phyloP scores from a whole-genome alignment of 2,113 vertebrate genomes.

The Neogobius melanostomus region DNA sequence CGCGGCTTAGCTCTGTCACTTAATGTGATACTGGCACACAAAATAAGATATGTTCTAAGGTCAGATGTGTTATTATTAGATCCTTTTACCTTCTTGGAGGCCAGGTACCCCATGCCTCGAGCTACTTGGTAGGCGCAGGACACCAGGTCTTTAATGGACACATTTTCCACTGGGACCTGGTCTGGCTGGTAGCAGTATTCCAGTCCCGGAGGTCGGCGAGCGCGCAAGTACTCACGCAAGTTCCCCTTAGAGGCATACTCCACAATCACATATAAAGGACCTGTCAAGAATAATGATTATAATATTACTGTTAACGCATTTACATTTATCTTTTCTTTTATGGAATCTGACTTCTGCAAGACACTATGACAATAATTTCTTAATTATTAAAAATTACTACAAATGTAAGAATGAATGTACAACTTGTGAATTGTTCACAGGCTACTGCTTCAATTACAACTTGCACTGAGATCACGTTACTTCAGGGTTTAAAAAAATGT shows the following conservation, averaged over 20 bases:
- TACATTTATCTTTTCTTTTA: no score
- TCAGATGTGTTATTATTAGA: neutral
- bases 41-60: neutral
- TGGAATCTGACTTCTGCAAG: no score
- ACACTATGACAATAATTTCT: no score
- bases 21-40: neutral
- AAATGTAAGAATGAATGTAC: no score
- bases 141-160: slow-evolving; percentile 94
- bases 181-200: slow-evolving; percentile 96
- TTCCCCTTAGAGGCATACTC: slow-evolving; percentile 97
- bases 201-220: slow-evolving; percentile 91
- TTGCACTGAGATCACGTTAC: no score
- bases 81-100: slow-evolving; percentile 90
- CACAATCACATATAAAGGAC: slow-evolving; percentile 94
- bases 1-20: neutral
- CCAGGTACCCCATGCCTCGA: slow-evolving; percentile 95
- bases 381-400: no score
- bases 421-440: no score
- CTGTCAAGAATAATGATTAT: slow-evolving; percentile 59
- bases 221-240: slow-evolving; percentile 91
- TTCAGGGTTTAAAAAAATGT: no score
- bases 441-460: no score
- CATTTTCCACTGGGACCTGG: slow-evolving; percentile 88
- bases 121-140: slow-evolving; percentile 97
- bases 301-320: neutral